Evolutionary conservation across 1,140 invertebrate genomes (phyloP).

Genomic region (Drosophila bocki): DNA sequence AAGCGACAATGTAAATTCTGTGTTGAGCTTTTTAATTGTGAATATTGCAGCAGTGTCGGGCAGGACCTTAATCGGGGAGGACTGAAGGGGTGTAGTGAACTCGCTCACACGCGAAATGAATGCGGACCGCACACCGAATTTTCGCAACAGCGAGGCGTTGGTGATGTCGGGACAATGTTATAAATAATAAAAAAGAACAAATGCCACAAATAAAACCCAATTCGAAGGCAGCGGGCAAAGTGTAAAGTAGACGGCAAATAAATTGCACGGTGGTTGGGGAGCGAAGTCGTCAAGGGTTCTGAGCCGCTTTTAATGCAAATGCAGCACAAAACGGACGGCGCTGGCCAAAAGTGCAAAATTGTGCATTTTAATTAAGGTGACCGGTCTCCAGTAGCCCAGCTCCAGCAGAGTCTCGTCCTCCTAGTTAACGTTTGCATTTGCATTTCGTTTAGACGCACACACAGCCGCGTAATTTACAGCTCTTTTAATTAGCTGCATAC

Average conservation of each 20-base stretch:
- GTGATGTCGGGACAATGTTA: conserved; percentile 39
- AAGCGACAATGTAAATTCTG: conserved; percentile 84
- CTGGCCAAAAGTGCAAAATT: conserved; percentile 82
- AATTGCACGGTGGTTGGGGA: conserved; percentile 67
- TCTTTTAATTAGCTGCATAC: conserved; percentile 81
- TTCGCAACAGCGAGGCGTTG: conserved; percentile 32
- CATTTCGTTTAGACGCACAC: conserved; percentile 67
- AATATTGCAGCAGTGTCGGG: conserved; percentile 49
- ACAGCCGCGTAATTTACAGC: conserved; percentile 73
- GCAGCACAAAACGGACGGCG: conserved; percentile 67
- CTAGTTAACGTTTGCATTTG: conserved; percentile 63
- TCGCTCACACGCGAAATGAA: conserved; percentile 79
- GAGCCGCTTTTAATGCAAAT: conserved; percentile 78
- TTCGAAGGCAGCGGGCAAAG: conserved; percentile 55
- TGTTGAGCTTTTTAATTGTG: conserved; percentile 85
- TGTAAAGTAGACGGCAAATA: conserved; percentile 79
- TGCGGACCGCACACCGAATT: conserved; percentile 70
- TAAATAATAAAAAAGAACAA: conserved; percentile 63
- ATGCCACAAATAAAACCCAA: conserved; percentile 55
- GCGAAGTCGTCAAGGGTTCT: conserved; percentile 59
- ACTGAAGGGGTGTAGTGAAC: neutral
- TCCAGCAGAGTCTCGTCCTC: conserved; percentile 12
- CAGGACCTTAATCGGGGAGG: neutral
- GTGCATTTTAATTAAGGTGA: conserved; percentile 84
- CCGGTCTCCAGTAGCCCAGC: conserved; percentile 44